Evolutionary conservation across 2,113 vertebrate species (phyloP).

Genomic region (Martes martes): DNA sequence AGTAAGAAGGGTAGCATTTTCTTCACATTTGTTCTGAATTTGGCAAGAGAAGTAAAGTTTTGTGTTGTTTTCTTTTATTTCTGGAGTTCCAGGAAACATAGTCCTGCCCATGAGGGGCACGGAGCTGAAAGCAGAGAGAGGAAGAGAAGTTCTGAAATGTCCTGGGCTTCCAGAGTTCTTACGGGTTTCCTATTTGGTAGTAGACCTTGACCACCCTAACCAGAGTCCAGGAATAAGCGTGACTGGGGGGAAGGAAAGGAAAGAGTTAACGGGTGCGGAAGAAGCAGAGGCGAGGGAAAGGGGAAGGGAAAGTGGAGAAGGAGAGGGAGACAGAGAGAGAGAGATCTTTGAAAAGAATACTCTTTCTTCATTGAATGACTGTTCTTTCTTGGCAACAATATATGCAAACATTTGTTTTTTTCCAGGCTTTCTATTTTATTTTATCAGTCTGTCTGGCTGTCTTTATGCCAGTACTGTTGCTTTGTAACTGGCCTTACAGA

Average conservation of each 20-base stretch:
- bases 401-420: background rate
- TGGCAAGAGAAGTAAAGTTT: background rate
- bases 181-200: background rate
- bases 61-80: background rate
- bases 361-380: background rate
- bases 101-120: background rate
- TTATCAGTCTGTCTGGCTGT: background rate
- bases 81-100: background rate
- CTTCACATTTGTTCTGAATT: background rate
- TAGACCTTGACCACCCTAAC: background rate
- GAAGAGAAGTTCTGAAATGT: background rate
- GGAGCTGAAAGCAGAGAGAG: background rate
- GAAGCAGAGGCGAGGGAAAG: background rate
- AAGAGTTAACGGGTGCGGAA: background rate
- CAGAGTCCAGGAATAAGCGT: background rate
- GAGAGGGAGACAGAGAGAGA: background rate
- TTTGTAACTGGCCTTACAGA: background rate
- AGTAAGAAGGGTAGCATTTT: background rate
- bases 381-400: background rate
- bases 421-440: background rate
- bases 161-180: background rate
- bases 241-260: background rate
- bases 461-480: background rate
- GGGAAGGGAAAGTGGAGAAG: background rate
- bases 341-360: background rate